Evolutionary conservation across 1,140 invertebrate genomes (phyloP).

Genomic region (Anadara kagoshimensis): DNA sequence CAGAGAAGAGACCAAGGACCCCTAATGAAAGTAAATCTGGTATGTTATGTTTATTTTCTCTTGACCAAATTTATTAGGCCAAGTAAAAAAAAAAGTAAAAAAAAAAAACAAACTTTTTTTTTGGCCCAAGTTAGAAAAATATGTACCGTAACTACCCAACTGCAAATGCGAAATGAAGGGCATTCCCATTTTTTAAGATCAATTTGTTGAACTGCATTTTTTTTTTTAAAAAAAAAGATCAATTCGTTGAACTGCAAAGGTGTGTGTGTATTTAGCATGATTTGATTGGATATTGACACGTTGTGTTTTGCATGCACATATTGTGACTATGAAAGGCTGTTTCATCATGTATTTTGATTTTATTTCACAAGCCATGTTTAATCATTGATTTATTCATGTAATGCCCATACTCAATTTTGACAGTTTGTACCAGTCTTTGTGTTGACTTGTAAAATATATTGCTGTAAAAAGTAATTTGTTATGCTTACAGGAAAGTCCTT

Average conservation of each 20-base stretch:
- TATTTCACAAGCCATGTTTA: background rate
- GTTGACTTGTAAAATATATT: background rate
- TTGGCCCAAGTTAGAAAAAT: background rate
- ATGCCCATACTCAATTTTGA: background rate
- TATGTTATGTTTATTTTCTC: constrained; percentile 5
- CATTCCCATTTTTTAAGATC: no score
- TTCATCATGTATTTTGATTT: no score
- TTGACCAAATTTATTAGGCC: background rate
- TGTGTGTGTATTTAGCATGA: background rate
- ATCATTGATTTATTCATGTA: constrained; percentile 1
- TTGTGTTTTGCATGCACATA: no score
- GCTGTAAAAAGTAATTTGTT: constrained; percentile 15
- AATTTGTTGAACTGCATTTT: background rate
- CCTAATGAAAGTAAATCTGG: constrained; percentile 12
- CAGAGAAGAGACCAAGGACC: constrained; percentile 14
- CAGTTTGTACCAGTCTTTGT: constrained; percentile 1
- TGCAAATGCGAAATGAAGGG: no score
- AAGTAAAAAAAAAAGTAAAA: constrained; percentile 8
- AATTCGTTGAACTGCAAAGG: background rate
- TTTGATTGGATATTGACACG: background rate
- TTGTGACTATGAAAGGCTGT: no score
- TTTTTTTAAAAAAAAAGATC: no score
- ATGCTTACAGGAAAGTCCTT: constrained; percentile 8
- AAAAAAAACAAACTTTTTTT: background rate
- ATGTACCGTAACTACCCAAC: no score